Evolutionary conservation across 2,888 invertebrate species (phyloP), one percentile per base, ranked within the genome.

Genomic region (Heterodera filipjevi): DNA sequence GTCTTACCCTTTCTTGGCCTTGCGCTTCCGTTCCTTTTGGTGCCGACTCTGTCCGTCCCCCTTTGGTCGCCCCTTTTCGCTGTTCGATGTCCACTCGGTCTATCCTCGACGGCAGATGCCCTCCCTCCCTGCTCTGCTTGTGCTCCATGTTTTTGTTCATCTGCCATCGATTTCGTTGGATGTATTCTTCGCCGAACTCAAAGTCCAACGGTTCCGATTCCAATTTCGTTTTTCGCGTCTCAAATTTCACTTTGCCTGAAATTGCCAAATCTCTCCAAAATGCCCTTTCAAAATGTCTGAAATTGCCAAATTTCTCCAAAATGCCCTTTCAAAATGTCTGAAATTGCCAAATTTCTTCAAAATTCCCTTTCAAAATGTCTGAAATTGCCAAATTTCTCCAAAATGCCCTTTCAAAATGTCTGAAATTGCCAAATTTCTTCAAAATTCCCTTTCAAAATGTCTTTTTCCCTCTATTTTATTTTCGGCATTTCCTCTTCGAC

Each of bases 361-460:
- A 75, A 5, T 75, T 75, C 46, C 44, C 66, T 66, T 75, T 75
- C n/a, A n/a, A n/a, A n/a, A n/a, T n/a, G 19, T 66, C 75, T 75
- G 10, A 16, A 64, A 75, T 14, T 19, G 59, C 22, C 59, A 59
- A 8, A 27, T 6, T 53, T 16, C 22, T 32, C 19, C 12, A 27
- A 59, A 59, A 59, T 59, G 10, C 2, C 49, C 8, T n/a, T n/a
- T n/a, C n/a, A n/a, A n/a, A n/a, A n/a, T n/a, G n/a, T n/a, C n/a
- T n/a, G n/a, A n/a, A n/a, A n/a, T n/a, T n/a, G n/a, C n/a, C n/a
- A n/a, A n/a, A 10, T 44, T 10, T 44, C 8, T 44, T 44, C 12
- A 44, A 44, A 44, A 10, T 44, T 44, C n/a, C n/a, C n/a, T n/a
- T 68, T 16, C 33, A 19, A 3, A 35, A 19, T 19, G 22, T 68